A percentile compares a stretch with the other conserved stretches of the same genome.
Conservation (phyloP, 2,113 vertebrate species). For the Ptilonorhynchus violaceus region DNA sequence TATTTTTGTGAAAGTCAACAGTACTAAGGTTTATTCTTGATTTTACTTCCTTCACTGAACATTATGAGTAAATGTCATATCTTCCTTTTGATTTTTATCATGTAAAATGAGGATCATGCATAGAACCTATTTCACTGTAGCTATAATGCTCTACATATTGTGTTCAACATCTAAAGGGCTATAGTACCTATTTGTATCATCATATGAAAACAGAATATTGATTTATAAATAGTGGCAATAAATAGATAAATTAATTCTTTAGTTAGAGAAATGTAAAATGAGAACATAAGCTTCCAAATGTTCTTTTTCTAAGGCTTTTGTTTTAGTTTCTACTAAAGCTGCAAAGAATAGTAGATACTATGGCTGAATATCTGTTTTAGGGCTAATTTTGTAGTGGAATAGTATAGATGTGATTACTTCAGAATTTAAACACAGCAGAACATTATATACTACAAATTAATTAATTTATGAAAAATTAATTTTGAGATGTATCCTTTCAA, state of each 20-base stretch:
- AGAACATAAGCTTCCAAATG: background rate
- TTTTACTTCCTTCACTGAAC: background rate
- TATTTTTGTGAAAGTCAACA: background rate
- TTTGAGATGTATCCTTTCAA: background rate
- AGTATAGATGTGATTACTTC: background rate
- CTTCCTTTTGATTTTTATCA: background rate
- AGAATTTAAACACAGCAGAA: background rate
- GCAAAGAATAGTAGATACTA: background rate
- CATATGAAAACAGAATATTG: background rate
- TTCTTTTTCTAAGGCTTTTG: background rate
- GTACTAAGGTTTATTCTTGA: background rate
- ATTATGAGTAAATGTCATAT: background rate
- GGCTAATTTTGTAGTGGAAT: background rate
- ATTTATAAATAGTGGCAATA: background rate
- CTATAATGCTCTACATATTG: background rate
- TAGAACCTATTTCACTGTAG: background rate
- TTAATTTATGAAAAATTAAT: background rate
- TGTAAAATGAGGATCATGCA: background rate
- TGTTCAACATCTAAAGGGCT: background rate
- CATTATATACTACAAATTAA: background rate
- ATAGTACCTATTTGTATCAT: background rate
- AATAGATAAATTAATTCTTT: background rate
- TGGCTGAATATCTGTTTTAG: background rate
- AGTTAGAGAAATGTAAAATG: background rate
- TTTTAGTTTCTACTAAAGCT: background rate